Evolutionary conservation across 1,140 invertebrate genomes (phyloP), one percentile per base, ranked within the genome.

Genomic region (Drosophila nikananu): DNA sequence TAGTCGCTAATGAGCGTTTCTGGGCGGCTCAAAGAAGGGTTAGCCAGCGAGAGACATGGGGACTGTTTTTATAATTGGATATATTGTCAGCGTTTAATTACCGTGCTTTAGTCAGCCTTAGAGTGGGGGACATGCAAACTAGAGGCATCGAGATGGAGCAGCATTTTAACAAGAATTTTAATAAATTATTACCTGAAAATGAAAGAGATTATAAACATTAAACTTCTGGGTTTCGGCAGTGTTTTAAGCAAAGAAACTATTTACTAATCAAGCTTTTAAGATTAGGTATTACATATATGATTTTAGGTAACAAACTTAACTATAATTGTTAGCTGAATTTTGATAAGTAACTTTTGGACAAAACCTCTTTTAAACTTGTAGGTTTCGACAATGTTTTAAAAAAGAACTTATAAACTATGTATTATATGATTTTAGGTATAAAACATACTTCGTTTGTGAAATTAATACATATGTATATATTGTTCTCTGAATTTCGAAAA

Each of bases 41-140:
- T 30, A 23, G 27, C 21, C 42, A 51, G 30, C 37, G 39, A 71
- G n/a, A n/a, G 68, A 44, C 42, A 35, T 55, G 58, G 41, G 44
- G 12, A 39, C 52, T 21, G 74, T 15, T 21, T n/a, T 49, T n/a
- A 10, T 80, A 79, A 82, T 82, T 82, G 80, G 46, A 44, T 10
- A 77, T 72, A 66, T 72, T 83, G 64, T 84, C 52, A 7, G 9
- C 23, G 17, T 46, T 72, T 71, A 59, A 39, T 70, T 70, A 72
- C 52, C 23, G 42, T 72, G 27, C 19, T 25, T 39, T 23, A 42
- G 8, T 70, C 30, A 70, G 23, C 19, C 21, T 23, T 71, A 4
- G 6, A 57, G 21, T 2, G n/a, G 51, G 19, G 27, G 6, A 35
- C 3, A 35, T 15, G 15, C 25, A 7, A 30, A 52, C 51, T 52